Conservation (phyloP, 2,797 vertebrate genomes). For the Nannoperca australis region DNA sequence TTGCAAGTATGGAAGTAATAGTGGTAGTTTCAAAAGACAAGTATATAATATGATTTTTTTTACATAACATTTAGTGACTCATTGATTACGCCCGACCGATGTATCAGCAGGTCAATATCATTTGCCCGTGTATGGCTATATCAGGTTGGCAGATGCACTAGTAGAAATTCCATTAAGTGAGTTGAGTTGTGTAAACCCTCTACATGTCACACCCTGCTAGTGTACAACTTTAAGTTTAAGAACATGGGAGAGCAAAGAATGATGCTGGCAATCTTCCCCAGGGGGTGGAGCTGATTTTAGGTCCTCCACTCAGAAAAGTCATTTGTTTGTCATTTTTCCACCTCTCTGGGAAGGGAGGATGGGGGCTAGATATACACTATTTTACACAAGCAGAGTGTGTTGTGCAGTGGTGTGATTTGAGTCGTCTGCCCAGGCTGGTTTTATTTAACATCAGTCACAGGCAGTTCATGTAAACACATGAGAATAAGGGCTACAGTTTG, state of each 20-base stretch:
- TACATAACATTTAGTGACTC: background rate
- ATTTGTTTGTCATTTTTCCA: background rate
- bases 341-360: background rate
- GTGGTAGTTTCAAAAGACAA: background rate
- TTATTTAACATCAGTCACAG: background rate
- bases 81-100: background rate
- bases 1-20: background rate
- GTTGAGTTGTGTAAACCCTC: background rate
- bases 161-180: background rate
- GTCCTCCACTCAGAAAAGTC: background rate
- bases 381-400: background rate
- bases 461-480: background rate
- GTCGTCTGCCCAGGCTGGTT: background rate
- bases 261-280: background rate
- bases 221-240: background rate
- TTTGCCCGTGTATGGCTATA: background rate
- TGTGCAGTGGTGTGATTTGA: background rate
- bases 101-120: background rate
- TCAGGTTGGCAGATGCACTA: background rate
- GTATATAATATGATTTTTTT: no score
- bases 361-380: background rate
- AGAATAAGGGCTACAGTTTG: background rate
- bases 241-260: background rate
- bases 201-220: background rate
- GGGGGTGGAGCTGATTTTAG: conserved; percentile 5